phyloP scores from a whole-genome alignment of 2,888 invertebrate species.

The Boloria euphrosyne region DNA sequence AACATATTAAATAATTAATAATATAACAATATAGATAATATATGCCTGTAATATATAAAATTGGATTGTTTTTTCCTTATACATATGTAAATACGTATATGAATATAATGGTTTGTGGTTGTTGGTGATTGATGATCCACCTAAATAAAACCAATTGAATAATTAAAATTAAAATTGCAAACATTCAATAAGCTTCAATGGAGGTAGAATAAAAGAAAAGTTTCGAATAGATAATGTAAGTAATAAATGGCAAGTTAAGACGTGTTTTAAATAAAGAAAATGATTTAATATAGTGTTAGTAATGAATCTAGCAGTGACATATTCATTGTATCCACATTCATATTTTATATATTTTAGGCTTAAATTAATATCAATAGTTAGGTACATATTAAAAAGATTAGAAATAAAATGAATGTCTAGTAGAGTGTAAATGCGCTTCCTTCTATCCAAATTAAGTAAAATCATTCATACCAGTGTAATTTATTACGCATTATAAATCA shows the following conservation, averaged over 20 bases:
- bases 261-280: too few species aligned
- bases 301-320: too few species aligned
- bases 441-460: constrained; percentile 22
- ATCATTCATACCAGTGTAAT: constrained; percentile 39
- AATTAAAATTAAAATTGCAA: not conserved
- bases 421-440: constrained; percentile 1
- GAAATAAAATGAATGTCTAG: not conserved
- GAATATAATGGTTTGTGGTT: too few species aligned
- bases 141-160: not conserved
- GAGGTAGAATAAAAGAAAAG: constrained; percentile 8
- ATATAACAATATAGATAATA: not conserved
- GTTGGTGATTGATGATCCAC: not conserved
- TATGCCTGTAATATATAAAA: not conserved
- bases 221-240: not conserved
- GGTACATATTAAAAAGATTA: not conserved
- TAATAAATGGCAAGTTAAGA: too few species aligned
- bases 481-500: constrained; percentile 57
- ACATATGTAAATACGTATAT: too few species aligned
- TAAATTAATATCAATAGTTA: not conserved
- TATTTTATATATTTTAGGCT: too few species aligned
- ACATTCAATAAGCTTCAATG: constrained; percentile 10
- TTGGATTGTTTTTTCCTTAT: too few species aligned
- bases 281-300: too few species aligned
- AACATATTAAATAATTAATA: not conserved
- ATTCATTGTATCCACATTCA: not conserved